Evolutionary conservation across 30 jellyfish, hydroid and myxozoan genomes (phyloP).

Genomic region (Catostylus mosaicus): DNA sequence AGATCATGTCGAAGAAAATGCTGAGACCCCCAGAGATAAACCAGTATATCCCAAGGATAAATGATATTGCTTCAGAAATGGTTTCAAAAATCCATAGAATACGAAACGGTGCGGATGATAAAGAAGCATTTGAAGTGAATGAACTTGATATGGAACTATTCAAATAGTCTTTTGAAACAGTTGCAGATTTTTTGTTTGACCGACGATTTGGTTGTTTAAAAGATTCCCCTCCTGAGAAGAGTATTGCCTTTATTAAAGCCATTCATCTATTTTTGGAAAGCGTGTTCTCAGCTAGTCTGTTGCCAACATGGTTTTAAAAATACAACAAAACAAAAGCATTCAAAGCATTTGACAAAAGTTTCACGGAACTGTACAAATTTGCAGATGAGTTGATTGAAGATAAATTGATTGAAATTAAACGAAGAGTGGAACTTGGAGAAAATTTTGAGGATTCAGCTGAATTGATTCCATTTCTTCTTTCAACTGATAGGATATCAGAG

Average conservation of each 20-base stretch:
- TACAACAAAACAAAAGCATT: constrained; percentile 47
- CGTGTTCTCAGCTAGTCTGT: constrained; percentile 14
- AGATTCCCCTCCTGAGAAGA: constrained; percentile 52
- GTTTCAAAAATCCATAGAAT: constrained; percentile 14
- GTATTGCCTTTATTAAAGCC: constrained; percentile 58
- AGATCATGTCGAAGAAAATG: constrained; percentile 50
- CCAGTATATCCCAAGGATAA: constrained; percentile 54
- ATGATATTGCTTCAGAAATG: constrained; percentile 42
- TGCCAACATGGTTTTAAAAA: constrained; percentile 40
- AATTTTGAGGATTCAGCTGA: background rate
- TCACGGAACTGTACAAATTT: constrained; percentile 17
- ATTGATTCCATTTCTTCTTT: constrained; percentile 60
- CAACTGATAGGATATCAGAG: constrained; percentile 12
- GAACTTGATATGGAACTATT: constrained; percentile 58
- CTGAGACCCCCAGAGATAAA: constrained; percentile 65
- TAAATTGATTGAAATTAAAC: constrained; percentile 32
- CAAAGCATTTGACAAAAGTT: constrained; percentile 36
- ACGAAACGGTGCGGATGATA: constrained; percentile 19
- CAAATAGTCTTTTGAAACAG: constrained; percentile 80
- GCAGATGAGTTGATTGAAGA: constrained; percentile 53
- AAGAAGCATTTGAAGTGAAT: constrained; percentile 45
- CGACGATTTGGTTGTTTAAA: constrained; percentile 41
- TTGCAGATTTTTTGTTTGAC: constrained; percentile 63
- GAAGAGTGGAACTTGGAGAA: background rate
- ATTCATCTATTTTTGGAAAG: constrained; percentile 47